A percentile compares a stretch with the other conserved stretches of the same genome.
Evolutionary conservation across 2,113 vertebrate genomes (phyloP).

Genomic region (Ascaphus truei): DNA sequence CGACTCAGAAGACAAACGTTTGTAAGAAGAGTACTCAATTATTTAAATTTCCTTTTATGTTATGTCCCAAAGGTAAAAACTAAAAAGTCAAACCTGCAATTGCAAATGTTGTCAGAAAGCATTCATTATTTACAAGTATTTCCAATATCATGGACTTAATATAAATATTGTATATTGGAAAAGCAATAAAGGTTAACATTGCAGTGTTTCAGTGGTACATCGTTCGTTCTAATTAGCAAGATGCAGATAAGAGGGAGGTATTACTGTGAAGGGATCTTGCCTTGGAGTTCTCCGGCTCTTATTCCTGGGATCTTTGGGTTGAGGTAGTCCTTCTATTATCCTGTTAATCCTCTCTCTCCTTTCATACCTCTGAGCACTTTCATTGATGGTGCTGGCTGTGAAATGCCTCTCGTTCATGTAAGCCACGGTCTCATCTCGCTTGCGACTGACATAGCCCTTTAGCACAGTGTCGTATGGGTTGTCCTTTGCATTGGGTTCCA

Average conservation of each 20-base stretch:
- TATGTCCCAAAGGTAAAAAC: too few species aligned
- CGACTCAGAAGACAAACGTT: too few species aligned
- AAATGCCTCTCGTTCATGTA: conserved; percentile 63
- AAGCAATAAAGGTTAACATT: too few species aligned
- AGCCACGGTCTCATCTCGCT: conserved; percentile 58
- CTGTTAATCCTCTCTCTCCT: conserved; percentile 47
- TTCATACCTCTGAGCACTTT: conserved; percentile 52
- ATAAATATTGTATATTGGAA: too few species aligned
- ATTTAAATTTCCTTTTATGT: too few species aligned
- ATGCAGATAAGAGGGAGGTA: conserved; percentile 36
- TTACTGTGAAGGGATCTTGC: conserved; percentile 48
- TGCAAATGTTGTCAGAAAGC: too few species aligned
- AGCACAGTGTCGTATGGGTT: conserved; percentile 61
- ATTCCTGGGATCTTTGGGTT: conserved; percentile 14
- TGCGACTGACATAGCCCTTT: conserved; percentile 61
- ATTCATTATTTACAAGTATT: too few species aligned
- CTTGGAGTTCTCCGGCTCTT: conserved; percentile 48
- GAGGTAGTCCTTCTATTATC: conserved; percentile 54
- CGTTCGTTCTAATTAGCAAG: background rate
- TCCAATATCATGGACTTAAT: too few species aligned
- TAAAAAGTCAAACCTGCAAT: too few species aligned
- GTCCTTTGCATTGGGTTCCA: conserved; percentile 46
- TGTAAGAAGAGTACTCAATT: too few species aligned
- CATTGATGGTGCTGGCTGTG: conserved; percentile 55
- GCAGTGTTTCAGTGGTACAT: too few species aligned